Evolutionary conservation across 2,797 vertebrate genomes (phyloP).

Genomic region (Garrulus glandarius): DNA sequence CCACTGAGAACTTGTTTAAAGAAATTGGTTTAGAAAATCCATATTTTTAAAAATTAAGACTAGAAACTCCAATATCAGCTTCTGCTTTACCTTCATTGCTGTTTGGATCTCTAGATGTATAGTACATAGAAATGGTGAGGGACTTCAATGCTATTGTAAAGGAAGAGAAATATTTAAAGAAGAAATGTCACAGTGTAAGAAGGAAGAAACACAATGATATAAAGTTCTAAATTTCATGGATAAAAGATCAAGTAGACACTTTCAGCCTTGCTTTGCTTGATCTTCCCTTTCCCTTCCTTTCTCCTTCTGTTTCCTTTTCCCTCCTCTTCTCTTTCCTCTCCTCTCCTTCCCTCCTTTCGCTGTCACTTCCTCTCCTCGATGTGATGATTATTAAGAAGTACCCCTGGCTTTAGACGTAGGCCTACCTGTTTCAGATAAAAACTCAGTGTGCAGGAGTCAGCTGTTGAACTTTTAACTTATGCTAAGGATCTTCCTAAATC

Average conservation of each 20-base stretch:
- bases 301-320: neutral
- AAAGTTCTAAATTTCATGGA: neutral
- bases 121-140: neutral
- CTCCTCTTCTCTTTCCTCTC: too few species aligned
- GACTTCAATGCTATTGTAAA: neutral
- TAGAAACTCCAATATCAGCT: neutral
- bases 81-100: neutral
- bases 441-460: neutral
- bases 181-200: neutral
- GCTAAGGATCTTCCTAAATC: neutral
- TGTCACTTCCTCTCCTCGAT: neutral
- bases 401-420: neutral
- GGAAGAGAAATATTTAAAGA: neutral
- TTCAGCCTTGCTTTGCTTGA: neutral
- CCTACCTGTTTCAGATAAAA: neutral
- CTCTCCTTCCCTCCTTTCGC: fast-evolving
- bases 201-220: neutral
- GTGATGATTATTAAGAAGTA: neutral
- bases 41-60: neutral
- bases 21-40: neutral
- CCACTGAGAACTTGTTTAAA: neutral
- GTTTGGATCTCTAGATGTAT: neutral
- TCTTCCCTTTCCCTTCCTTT: neutral
- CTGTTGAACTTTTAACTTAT: neutral
- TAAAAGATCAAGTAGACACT: neutral